Percentiles rank a stretch among this genome's conserved stretches.
Conservation (phyloP, 2,797 vertebrate genomes). For the Manis crassicaudata region DNA sequence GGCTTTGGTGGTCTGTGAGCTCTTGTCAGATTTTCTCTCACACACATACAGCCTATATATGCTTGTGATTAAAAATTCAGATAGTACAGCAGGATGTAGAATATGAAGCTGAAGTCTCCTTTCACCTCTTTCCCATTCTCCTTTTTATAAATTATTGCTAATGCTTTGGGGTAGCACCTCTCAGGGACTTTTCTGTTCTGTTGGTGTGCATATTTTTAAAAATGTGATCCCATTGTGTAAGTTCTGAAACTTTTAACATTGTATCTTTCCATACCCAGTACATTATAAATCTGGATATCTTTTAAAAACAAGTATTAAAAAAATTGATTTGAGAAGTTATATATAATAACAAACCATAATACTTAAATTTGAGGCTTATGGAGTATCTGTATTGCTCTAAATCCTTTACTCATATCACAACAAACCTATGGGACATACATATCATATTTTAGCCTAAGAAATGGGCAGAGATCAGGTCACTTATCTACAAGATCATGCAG, state of each 20-base stretch:
- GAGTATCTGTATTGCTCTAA: background rate
- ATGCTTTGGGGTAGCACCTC: background rate
- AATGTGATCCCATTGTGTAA: background rate
- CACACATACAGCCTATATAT: background rate
- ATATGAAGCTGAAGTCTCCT: background rate
- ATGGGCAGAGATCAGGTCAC: background rate
- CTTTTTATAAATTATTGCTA: background rate
- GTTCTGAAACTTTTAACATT: background rate
- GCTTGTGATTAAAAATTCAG: background rate
- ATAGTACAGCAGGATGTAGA: background rate
- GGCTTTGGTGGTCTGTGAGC: background rate
- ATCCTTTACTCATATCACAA: background rate
- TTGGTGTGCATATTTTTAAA: background rate
- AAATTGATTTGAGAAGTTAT: background rate
- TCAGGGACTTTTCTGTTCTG: background rate
- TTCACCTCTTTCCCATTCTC: background rate
- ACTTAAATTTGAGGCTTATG: background rate
- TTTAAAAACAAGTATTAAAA: slow-evolving; percentile 9
- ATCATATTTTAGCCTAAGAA: background rate
- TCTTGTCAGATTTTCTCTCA: background rate
- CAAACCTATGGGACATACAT: background rate
- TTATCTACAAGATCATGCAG: background rate
- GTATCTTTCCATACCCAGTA: background rate
- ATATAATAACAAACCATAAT: background rate
- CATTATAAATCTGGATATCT: background rate